Percentiles rank a stretch among this genome's conserved stretches.
Conservation (phyloP, 1,140 invertebrate species). For the Orius insidiosus region DNA sequence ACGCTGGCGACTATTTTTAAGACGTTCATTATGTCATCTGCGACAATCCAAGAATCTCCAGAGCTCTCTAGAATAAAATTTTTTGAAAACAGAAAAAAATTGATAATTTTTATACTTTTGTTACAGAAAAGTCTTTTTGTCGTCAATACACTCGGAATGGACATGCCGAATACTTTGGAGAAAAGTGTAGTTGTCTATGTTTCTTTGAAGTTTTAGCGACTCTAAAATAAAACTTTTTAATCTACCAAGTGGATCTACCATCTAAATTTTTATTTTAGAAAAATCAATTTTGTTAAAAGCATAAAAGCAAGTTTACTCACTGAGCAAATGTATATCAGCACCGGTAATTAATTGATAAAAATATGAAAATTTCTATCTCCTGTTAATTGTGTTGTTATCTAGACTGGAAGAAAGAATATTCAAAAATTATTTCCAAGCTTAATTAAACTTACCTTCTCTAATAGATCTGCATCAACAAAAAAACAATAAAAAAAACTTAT, state of each 20-base stretch:
- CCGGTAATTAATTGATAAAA: constrained; percentile 56
- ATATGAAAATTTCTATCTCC: constrained; percentile 62
- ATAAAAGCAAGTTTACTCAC: constrained; percentile 26
- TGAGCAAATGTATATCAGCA: constrained; percentile 40
- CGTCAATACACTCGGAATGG: constrained; percentile 42
- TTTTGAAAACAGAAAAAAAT: too few relatives aligned
- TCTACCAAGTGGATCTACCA: neutral
- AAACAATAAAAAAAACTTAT: constrained; percentile 19
- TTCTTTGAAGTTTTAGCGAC: constrained; percentile 54
- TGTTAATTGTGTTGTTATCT: constrained; percentile 51
- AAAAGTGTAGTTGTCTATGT: constrained; percentile 56
- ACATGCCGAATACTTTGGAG: constrained; percentile 31
- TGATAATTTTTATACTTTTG: too few relatives aligned
- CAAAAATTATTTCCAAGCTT: neutral
- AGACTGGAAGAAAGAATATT: constrained; percentile 38
- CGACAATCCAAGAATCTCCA: constrained; percentile 55
- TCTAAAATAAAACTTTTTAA: constrained; percentile 31
- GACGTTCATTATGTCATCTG: constrained; percentile 46
- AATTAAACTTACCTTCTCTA: constrained; percentile 52
- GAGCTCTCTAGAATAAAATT: constrained; percentile 52
- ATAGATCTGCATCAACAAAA: constrained; percentile 42
- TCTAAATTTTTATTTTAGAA: constrained; percentile 2
- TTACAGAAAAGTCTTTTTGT: constrained; percentile 54
- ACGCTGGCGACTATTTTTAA: constrained; percentile 66
- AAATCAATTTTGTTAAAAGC: neutral